Percentiles rank a stretch among this genome's conserved stretches.
Evolutionary conservation across 2,113 vertebrate genomes (phyloP).

Genomic region (Ondatra zibethicus): DNA sequence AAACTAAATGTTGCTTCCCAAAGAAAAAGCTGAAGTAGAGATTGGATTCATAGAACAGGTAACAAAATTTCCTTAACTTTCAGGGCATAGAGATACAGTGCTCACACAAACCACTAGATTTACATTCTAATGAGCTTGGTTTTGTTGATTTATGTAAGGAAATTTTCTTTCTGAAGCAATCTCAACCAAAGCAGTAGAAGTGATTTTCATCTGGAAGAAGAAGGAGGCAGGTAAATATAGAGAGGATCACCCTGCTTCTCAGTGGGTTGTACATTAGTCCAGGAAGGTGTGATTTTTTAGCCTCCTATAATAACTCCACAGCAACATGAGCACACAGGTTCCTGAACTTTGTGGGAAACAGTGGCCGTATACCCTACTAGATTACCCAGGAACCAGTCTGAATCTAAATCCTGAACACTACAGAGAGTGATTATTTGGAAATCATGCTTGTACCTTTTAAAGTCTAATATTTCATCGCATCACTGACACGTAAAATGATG

Average conservation of each 20-base stretch:
- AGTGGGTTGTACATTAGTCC: background rate
- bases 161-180: background rate
- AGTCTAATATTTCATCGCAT: background rate
- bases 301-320: background rate
- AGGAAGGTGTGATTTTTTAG: background rate
- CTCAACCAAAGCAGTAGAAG: background rate
- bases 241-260: background rate
- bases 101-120: background rate
- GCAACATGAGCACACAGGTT: background rate
- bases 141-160: background rate
- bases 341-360: background rate
- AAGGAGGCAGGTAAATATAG: background rate
- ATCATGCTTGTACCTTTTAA: background rate
- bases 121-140: background rate
- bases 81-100: background rate
- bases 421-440: constrained; percentile 12
- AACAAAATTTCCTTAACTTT: background rate
- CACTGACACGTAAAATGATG: background rate
- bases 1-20: background rate
- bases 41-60: background rate
- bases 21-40: background rate
- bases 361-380: background rate
- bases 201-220: background rate
- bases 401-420: background rate
- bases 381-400: background rate